Conservation (phyloP, 1,140 invertebrate genomes). For the Bombyx mori region ASM3026992v2 NC_085119.1:5855001-5855500, state of each 20-base stretch:
- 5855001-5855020: conserved; percentile 54
- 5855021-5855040: conserved; percentile 44
- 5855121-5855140: conserved; percentile 31
- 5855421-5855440: too few relatives aligned
- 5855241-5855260: conserved; percentile 51
- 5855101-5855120: conserved; percentile 60
- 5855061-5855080: conserved; percentile 49
- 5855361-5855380: too few relatives aligned
- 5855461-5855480: too few relatives aligned
- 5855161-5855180: conserved; percentile 32
- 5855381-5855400: too few relatives aligned
- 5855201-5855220: conserved; percentile 26
- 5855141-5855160: conserved; percentile 20
- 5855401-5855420: too few relatives aligned
- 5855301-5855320: conserved; percentile 35
- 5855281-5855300: conserved; percentile 54
- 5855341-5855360: too few relatives aligned
- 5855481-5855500: too few relatives aligned
- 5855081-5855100: conserved; percentile 56
- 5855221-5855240: conserved; percentile 32
- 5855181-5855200: conserved; percentile 44
- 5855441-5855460: too few relatives aligned
- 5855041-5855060: conserved; percentile 68
- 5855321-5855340: not conserved
- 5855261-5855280: conserved; percentile 50